A percentile compares a stretch with the other conserved stretches of the same genome.
Evolutionary conservation across 2,888 invertebrate genomes (phyloP).

Genomic region (Corythucha ciliata): DNA sequence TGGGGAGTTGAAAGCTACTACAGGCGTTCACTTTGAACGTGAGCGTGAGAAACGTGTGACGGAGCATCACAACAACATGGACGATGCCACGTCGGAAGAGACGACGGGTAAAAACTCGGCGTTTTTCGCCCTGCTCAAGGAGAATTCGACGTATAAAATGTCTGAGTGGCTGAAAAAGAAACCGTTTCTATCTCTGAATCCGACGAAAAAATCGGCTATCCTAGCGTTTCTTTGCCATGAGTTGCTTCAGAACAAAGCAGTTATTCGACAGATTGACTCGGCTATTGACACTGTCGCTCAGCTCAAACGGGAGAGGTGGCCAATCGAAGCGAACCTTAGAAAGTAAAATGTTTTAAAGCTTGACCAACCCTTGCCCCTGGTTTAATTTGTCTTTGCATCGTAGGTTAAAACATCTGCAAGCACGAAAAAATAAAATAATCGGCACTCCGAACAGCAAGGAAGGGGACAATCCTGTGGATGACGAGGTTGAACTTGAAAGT

Average conservation of each 20-base stretch:
- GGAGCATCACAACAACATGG: conserved; percentile 55
- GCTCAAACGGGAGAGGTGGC: conserved; percentile 81
- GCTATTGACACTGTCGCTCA: conserved; percentile 78
- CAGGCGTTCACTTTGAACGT: conserved; percentile 69
- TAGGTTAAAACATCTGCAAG: conserved; percentile 60
- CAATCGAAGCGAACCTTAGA: conserved; percentile 84
- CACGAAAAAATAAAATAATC: conserved; percentile 58
- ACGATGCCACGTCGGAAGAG: conserved; percentile 59
- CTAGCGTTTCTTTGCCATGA: conserved; percentile 90
- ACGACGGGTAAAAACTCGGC: conserved; percentile 64
- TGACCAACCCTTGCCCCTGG: background rate
- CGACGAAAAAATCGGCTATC: conserved; percentile 79
- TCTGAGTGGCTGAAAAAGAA: conserved; percentile 70
- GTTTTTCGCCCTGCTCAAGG: conserved; percentile 68
- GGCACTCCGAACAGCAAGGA: conserved; percentile 42
- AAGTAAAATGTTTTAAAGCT: conserved; percentile 46
- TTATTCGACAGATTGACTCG: conserved; percentile 79
- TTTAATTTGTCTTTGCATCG: background rate
- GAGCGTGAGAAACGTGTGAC: conserved; percentile 71
- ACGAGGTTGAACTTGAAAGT: conserved; percentile 35
- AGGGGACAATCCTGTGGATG: conserved; percentile 36
- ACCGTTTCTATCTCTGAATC: conserved; percentile 75
- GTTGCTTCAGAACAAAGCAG: conserved; percentile 82
- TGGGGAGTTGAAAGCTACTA: conserved; percentile 70
- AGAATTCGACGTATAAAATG: conserved; percentile 67